Evolutionary conservation across 2,888 invertebrate genomes (phyloP).

Genomic region (Hypomecis atomaria): DNA sequence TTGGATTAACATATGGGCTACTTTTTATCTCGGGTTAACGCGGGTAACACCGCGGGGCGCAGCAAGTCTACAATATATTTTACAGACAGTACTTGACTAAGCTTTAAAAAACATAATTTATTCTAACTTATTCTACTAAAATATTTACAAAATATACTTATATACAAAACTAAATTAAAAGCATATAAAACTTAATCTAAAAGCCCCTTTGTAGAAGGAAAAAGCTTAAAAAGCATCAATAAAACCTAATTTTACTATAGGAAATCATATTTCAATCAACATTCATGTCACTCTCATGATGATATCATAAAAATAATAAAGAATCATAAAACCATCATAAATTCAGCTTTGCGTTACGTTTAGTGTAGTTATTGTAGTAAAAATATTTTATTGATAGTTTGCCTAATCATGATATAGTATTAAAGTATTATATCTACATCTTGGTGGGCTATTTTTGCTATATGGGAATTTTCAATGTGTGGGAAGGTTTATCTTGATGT

Average conservation of each 20-base stretch:
- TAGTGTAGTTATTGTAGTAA: slow-evolving; percentile 16
- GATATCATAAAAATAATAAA: slow-evolving; percentile 27
- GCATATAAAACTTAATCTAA: too few relatives aligned
- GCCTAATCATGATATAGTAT: slow-evolving; percentile 19
- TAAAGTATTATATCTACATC: slow-evolving; percentile 10
- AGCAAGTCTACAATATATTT: too few relatives aligned
- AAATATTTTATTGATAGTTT: slow-evolving; percentile 30
- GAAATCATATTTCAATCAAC: slow-evolving; percentile 28
- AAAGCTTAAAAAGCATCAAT: neutral
- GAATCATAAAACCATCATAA: slow-evolving; percentile 29
- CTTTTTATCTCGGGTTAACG: too few relatives aligned
- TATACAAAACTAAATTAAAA: too few relatives aligned
- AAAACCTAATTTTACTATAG: slow-evolving; percentile 3
- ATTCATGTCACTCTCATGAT: slow-evolving; percentile 8
- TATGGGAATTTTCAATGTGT: slow-evolving; percentile 1
- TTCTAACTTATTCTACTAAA: too few relatives aligned
- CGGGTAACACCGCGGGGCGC: too few relatives aligned
- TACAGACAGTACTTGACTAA: too few relatives aligned
- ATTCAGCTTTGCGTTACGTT: slow-evolving; percentile 23
- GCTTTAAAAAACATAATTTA: too few relatives aligned
- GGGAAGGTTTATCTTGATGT: neutral
- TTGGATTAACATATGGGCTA: too few relatives aligned
- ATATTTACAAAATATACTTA: too few relatives aligned
- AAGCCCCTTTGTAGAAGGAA: too few relatives aligned
- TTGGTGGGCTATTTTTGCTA: neutral